Conservation (phyloP, 2,888 invertebrate genomes). For the Hetaerina titia region DNA sequence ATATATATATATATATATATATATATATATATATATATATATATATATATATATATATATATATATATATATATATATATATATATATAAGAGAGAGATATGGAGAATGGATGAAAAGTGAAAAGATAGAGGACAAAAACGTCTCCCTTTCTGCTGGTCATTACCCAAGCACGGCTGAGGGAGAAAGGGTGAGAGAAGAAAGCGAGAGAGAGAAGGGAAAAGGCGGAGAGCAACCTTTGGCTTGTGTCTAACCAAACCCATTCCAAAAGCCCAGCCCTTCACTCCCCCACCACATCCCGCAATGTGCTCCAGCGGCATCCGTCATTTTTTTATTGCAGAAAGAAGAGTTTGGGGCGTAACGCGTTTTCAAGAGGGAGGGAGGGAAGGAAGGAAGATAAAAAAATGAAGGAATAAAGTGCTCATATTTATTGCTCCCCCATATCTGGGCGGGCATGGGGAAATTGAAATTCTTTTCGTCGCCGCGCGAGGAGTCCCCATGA, state of each 20-base stretch:
- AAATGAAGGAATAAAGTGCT: background rate
- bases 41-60: no score
- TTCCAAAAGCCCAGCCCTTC: background rate
- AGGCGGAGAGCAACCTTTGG: background rate
- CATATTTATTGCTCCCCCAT: background rate
- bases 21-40: no score
- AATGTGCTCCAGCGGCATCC: background rate
- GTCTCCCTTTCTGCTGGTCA: background rate
- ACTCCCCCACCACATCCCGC: background rate
- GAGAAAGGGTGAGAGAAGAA: background rate
- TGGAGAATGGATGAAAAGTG: background rate
- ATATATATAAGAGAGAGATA: background rate
- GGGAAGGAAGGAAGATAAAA: background rate
- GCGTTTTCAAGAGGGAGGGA: background rate
- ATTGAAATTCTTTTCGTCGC: conserved; percentile 11
- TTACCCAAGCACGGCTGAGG: background rate
- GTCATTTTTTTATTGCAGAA: background rate
- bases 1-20: no score
- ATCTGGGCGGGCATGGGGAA: background rate
- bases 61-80: no score
- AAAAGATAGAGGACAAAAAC: background rate
- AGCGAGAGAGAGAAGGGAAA: background rate
- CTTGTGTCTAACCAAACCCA: background rate
- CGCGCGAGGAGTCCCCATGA: background rate
- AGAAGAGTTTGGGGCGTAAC: background rate